Conservation (phyloP, 1,140 invertebrate species). For the Chymomyza costata region DNA sequence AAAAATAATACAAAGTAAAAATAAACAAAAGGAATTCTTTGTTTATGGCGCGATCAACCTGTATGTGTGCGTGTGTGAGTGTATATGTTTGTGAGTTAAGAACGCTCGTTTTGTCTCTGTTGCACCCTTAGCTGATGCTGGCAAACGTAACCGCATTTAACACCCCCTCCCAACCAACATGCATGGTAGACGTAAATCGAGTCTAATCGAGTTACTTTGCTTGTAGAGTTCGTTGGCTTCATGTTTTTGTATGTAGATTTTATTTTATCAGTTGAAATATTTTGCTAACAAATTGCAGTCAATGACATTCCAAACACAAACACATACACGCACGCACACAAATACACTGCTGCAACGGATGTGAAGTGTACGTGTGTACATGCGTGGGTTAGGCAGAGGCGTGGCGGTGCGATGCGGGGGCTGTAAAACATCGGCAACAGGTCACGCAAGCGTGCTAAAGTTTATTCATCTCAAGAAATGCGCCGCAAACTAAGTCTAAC, state of each 20-base stretch:
- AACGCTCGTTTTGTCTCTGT: too few relatives aligned
- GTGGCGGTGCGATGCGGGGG: conserved; percentile 10
- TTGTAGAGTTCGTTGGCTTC: conserved; percentile 50
- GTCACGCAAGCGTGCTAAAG: conserved; percentile 65
- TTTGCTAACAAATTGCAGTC: conserved; percentile 74
- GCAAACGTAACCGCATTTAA: too few relatives aligned
- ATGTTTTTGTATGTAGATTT: conserved; percentile 45
- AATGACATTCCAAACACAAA: conserved; percentile 54
- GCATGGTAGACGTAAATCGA: too few relatives aligned
- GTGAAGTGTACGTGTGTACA: conserved; percentile 31
- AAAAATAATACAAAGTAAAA: conserved; percentile 29
- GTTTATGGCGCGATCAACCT: conserved; percentile 61
- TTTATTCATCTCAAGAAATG: conserved; percentile 67
- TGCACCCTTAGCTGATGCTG: too few relatives aligned
- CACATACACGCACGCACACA: conserved; percentile 23
- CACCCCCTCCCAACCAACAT: too few relatives aligned
- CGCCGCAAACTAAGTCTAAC: conserved; percentile 58
- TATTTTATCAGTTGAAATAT: conserved; percentile 69
- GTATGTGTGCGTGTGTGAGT: conserved; percentile 21
- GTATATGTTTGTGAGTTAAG: conserved; percentile 1
- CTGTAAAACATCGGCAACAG: conserved; percentile 44
- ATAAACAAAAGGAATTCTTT: conserved; percentile 68
- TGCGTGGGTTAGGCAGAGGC: conserved; percentile 23
- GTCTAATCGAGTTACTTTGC: conserved; percentile 23
- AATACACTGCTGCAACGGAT: conserved; percentile 29